Base-by-base conservation (phyloP, 1,140 invertebrate species). In the Brachionus sp. region DNA sequence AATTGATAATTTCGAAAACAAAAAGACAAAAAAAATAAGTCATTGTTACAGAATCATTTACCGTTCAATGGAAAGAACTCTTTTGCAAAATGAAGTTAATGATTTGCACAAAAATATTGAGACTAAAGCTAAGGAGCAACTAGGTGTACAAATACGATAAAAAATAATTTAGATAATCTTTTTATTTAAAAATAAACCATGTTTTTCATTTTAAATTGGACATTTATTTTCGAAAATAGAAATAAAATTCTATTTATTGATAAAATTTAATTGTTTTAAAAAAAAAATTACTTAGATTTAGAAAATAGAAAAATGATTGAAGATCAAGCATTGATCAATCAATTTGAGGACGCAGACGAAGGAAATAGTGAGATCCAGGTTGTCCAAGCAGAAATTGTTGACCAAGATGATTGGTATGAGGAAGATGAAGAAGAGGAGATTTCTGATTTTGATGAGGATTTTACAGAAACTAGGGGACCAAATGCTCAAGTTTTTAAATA, bases 11-110 rank as follows among this genome's bases (percentile, higher is more conserved):
- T 99, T 95, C 89, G 89, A 90, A 39, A 92, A 98, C 90, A 93
- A 94, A 10, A 95, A 97, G 90, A 93, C 91, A 13, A 92, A 93
- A 37, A 92, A 91, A 86, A 91, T 88, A 1, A 98, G 95, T 84
- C 93, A 97, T 78, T 96, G 94, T 87, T 99, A 96, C 87, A 92
- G 93, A 85, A 96, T 99, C 85, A 90, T 94, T 1, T 99, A 99
- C 87, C 91, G 97, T 84, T 94, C 97, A 87, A 93, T 97, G 92
- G 94, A 97, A 86, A 92, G 92, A 84, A 94, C 93, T 2, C 89
- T 99, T 10, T 94, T 92, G 0, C 93, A 97, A 87, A 90, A 90
- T 0, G 95, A 99, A 91, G 95, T 96, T 0, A 96, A 95, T 89
- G 84, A 90, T 64, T 88, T 98, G 23, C 97, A 98, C 88, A 90